Percentiles rank a stretch among this genome's conserved stretches.
Evolutionary conservation across 2,888 invertebrate genomes (phyloP).

Genomic region (Iphiclides podalirius): DNA sequence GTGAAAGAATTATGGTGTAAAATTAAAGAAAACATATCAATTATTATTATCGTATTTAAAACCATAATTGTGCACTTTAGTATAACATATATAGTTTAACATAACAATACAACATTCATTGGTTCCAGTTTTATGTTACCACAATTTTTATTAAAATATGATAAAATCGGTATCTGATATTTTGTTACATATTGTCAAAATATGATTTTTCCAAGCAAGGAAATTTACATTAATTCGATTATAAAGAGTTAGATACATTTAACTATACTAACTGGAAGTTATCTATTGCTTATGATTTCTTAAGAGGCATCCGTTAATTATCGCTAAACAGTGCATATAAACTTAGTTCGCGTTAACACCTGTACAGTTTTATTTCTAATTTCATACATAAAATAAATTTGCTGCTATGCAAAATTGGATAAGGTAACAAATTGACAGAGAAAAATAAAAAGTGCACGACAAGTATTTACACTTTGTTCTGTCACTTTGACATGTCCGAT

Average conservation of each 20-base stretch:
- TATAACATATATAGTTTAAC: too few species aligned
- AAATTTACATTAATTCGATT: slow-evolving; percentile 4
- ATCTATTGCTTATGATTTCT: slow-evolving; percentile 51
- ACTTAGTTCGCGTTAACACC: neutral
- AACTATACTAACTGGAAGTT: slow-evolving; percentile 28
- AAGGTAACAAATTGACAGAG: neutral
- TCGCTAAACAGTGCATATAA: slow-evolving; percentile 20
- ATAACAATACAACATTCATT: too few species aligned
- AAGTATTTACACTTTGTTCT: slow-evolving; percentile 25
- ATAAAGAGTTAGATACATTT: slow-evolving; percentile 25
- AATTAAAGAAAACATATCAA: neutral
- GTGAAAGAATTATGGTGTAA: neutral
- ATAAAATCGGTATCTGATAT: too few species aligned
- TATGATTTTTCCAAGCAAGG: slow-evolving; percentile 9
- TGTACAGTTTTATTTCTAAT: neutral
- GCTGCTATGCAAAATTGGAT: neutral
- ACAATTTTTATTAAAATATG: neutral
- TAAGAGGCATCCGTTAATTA: slow-evolving; percentile 36
- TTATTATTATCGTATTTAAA: neutral
- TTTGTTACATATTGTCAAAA: slow-evolving; percentile 6
- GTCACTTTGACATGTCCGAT: slow-evolving; percentile 20
- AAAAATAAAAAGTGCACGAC: neutral
- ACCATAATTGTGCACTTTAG: neutral
- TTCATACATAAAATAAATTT: slow-evolving; percentile 9
- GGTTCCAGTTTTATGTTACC: neutral